Evolutionary conservation across 2,113 vertebrate species (phyloP).

Genomic region (Plectropomus leopardus): DNA sequence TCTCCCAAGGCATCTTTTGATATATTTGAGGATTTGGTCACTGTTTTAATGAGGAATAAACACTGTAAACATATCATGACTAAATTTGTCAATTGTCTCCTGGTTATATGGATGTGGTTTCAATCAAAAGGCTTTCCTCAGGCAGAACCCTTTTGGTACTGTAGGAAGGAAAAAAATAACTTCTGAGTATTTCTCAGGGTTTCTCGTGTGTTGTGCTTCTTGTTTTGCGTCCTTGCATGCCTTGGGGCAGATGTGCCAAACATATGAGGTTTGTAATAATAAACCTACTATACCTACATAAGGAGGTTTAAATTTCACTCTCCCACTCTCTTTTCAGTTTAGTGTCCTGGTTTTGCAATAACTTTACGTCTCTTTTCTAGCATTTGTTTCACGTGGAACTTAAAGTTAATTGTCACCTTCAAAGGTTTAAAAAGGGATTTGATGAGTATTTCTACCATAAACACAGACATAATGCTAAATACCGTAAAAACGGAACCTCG

Average conservation of each 20-base stretch:
- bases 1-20: not conserved
- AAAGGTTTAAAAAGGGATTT: not conserved
- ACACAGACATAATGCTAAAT: not conserved
- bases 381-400: not conserved
- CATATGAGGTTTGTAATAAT: not conserved
- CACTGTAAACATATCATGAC: not conserved
- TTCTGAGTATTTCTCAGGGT: not conserved
- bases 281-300: not conserved
- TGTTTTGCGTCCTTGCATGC: not conserved
- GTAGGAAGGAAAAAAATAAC: not conserved
- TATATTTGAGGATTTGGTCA: not conserved
- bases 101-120: conserved; percentile 13
- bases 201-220: not conserved
- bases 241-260: not conserved
- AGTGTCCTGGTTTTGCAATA: not conserved
- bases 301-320: not conserved
- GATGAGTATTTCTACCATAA: not conserved
- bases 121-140: conserved; percentile 21
- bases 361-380: not conserved
- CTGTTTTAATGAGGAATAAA: not conserved
- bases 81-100: not conserved
- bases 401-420: too few relatives aligned
- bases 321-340: not conserved
- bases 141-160: not conserved
- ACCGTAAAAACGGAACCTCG: not conserved